Percentiles rank a stretch among this genome's conserved stretches.
Evolutionary conservation across 2,888 invertebrate genomes (phyloP).

Genomic region (Amphipoea oculea): DNA sequence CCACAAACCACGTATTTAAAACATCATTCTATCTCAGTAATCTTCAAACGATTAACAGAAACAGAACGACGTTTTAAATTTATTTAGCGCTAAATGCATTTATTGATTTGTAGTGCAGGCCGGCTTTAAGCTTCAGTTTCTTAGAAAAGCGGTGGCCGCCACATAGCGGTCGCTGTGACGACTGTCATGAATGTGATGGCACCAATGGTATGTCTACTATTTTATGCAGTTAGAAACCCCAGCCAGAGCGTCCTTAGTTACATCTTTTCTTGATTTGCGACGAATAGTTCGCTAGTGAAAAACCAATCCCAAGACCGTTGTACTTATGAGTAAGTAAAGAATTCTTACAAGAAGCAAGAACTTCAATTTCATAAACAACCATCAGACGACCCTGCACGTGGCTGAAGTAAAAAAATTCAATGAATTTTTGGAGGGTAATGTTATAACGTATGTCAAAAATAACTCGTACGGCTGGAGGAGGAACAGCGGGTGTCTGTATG

Average conservation of each 20-base stretch:
- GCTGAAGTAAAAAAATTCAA: not conserved
- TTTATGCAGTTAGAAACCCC: no score
- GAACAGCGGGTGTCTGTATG: not conserved
- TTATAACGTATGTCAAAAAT: no score
- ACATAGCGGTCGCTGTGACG: no score
- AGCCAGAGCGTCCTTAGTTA: not conserved
- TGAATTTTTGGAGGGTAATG: not conserved
- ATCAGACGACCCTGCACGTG: not conserved
- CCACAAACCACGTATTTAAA: not conserved
- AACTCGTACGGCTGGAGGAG: not conserved
- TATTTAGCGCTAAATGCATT: not conserved
- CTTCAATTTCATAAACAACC: not conserved
- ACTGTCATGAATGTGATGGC: no score
- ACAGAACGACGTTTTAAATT: no score
- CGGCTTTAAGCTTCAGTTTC: no score
- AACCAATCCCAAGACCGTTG: not conserved
- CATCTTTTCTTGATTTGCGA: not conserved
- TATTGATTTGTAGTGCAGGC: no score
- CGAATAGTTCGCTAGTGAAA: not conserved
- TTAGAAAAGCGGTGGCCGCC: no score
- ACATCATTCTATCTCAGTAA: not conserved
- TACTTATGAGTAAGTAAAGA: not conserved
- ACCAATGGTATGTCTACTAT: no score
- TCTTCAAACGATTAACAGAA: not conserved
- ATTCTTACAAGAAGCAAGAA: not conserved